Evolutionary conservation across 1,140 invertebrate genomes (phyloP), one percentile per base, ranked within the genome.

Genomic region (Eciton burchellii): DNA sequence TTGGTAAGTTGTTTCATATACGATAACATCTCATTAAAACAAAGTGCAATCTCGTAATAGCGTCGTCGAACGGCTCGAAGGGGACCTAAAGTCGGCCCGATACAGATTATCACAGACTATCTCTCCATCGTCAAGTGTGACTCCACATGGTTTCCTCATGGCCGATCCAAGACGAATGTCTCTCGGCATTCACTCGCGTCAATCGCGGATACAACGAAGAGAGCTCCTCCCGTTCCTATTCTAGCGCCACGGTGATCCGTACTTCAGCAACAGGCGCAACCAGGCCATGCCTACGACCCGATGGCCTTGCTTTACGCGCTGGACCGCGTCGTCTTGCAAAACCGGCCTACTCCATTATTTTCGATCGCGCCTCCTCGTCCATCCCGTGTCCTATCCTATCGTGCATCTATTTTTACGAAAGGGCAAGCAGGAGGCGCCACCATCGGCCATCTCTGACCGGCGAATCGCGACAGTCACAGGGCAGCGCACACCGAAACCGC

Each of bases 241-340:
- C n/a, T 79, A 79, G 68, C 74, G 56, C 29, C 49, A 29, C 24
- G 60, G 47, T 81, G 29, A 45, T 52, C 66, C 29, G 26, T 72
- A 60, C 52, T 70, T 52, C 62, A 26, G 35, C 56, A 77, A 86
- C 70, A 74, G 70, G 60, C 84, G 71, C 70, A 85, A 88, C 81
- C 85, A 84, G 83, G 81, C 84, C 81, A 87, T 88, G 85, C 70
- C 89, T 88, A 89, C 88, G 88, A 91, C 87, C 88, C 74, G 90
- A 60, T 88, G 88, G 85, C 90, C 91, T 91, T 91, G 89, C 86
- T 89, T 74, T 89, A 72, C 71, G 84, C 90, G 72, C 81, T 90
- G 88, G 87, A 90, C 90, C 86, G 88, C 86, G 84, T 89, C 90
- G 84, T 26, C 84, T 90, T 91, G 82, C 87, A 86, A 90, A 90